Conservation (phyloP, 2,113 vertebrate genomes). For the Blennius ocellaris region DNA sequence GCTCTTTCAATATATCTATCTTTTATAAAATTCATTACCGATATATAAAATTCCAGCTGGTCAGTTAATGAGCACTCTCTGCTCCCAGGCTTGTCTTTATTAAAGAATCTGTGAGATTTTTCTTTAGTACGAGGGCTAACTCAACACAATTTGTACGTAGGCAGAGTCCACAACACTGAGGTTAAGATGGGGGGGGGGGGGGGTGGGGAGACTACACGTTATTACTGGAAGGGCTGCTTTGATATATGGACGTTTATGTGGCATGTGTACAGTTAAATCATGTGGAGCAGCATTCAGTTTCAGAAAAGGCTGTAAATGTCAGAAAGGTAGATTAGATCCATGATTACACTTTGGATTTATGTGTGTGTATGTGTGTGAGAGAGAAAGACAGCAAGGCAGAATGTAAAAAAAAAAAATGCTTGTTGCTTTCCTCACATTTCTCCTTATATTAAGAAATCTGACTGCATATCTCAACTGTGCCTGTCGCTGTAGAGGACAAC, state of each 20-base stretch:
- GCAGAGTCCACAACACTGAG: neutral
- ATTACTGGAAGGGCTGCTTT: neutral
- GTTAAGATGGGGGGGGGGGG: neutral
- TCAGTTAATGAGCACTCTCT: conserved; percentile 40
- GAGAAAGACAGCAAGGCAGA: too few relatives aligned
- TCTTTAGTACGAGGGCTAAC: neutral
- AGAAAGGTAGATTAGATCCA: neutral
- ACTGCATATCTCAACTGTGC: conserved; percentile 5
- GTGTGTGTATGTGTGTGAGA: conserved; percentile 5
- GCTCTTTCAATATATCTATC: neutral
- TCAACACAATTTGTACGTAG: neutral
- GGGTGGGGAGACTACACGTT: neutral
- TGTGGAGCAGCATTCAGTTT: neutral
- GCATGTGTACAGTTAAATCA: conserved; percentile 5
- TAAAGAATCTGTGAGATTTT: conserved; percentile 5
- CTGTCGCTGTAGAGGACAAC: neutral
- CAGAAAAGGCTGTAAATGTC: neutral
- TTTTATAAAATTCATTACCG: neutral
- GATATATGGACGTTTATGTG: conserved; percentile 5
- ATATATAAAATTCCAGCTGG: conserved; percentile 1
- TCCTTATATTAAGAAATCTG: conserved; percentile 3
- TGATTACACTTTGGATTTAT: conserved; percentile 4
- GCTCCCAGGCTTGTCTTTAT: conserved; percentile 20
- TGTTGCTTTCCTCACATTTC: conserved; percentile 11
- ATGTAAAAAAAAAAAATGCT: neutral